These are phyloP conservation scores for Epizoanthus scotinus DNA, from an alignment of 92 coral and sea anemone genomes.

Conservation along the genomic window DNA sequence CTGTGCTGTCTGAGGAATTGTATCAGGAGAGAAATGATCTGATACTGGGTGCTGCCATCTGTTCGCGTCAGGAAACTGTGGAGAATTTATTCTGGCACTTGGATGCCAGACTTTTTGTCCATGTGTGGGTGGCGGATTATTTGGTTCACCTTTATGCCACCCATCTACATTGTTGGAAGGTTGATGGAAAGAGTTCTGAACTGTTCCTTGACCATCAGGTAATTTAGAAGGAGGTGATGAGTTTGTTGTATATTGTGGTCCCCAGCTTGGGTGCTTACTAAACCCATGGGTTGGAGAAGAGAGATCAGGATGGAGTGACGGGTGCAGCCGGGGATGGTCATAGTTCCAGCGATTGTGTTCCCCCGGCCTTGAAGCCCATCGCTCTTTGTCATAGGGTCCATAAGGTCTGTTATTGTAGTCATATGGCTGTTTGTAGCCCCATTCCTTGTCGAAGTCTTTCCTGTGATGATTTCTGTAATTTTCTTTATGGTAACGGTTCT, in stretches of 20 bases:
- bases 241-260: constrained; percentile 24
- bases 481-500: not conserved
- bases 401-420: not conserved
- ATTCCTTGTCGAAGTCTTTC: not conserved
- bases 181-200: not conserved
- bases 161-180: not conserved
- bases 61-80: not conserved
- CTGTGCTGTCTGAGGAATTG: not conserved
- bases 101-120: not conserved
- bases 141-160: constrained; percentile 1
- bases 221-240: not conserved
- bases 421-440: not conserved
- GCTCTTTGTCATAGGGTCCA: constrained; percentile 1
- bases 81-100: not conserved
- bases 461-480: not conserved
- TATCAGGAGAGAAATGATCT: not conserved
- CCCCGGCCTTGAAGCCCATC: not conserved
- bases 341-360: constrained; percentile 12
- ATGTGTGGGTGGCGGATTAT: not conserved
- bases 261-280: constrained; percentile 1
- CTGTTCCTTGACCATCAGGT: not conserved
- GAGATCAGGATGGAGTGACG: not conserved
- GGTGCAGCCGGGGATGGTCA: not conserved
- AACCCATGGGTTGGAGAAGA: constrained; percentile 20
- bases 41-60: constrained; percentile 12